Conservation (phyloP, 2,888 invertebrate species). For the Diaprepes abbreviatus region DNA sequence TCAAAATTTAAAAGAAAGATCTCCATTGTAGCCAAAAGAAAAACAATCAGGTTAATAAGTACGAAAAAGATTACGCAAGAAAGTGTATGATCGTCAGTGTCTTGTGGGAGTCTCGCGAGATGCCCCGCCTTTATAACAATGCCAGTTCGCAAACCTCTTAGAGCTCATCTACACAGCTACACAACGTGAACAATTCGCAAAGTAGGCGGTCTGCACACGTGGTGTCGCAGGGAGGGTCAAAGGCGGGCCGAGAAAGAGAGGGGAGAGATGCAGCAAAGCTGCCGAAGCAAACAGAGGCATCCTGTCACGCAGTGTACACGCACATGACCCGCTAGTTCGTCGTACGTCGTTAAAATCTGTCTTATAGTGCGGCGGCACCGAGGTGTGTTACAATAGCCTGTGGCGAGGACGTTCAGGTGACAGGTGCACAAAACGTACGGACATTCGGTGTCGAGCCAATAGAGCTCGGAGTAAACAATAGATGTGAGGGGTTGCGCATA, state of each 20-base stretch:
- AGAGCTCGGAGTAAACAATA: conserved; percentile 61
- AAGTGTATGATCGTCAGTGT: conserved; percentile 56
- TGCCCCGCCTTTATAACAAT: conserved; percentile 63
- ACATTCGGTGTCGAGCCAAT: conserved; percentile 48
- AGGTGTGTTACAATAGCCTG: conserved; percentile 54
- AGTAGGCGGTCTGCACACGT: conserved; percentile 66
- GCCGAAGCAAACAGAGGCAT: conserved; percentile 64
- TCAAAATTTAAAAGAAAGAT: conserved; percentile 31
- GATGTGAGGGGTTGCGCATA: conserved; percentile 62
- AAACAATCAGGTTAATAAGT: conserved; percentile 57
- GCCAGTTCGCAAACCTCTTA: conserved; percentile 66
- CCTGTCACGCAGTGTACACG: conserved; percentile 66
- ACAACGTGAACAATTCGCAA: conserved; percentile 63
- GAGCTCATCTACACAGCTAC: conserved; percentile 59
- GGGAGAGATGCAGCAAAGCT: conserved; percentile 20
- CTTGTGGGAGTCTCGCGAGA: conserved; percentile 61
- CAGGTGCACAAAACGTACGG: conserved; percentile 56
- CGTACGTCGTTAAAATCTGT: conserved; percentile 36
- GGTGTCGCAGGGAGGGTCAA: conserved; percentile 63
- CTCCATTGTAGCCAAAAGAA: conserved; percentile 53
- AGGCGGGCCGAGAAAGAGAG: conserved; percentile 55
- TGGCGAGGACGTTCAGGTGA: conserved; percentile 54
- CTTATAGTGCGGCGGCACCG: conserved; percentile 34
- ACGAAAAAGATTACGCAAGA: conserved; percentile 51
- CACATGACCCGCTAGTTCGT: conserved; percentile 56